phyloP scores from a whole-genome alignment of 2,113 vertebrate genomes.

The Megaceryle torquata region DNA sequence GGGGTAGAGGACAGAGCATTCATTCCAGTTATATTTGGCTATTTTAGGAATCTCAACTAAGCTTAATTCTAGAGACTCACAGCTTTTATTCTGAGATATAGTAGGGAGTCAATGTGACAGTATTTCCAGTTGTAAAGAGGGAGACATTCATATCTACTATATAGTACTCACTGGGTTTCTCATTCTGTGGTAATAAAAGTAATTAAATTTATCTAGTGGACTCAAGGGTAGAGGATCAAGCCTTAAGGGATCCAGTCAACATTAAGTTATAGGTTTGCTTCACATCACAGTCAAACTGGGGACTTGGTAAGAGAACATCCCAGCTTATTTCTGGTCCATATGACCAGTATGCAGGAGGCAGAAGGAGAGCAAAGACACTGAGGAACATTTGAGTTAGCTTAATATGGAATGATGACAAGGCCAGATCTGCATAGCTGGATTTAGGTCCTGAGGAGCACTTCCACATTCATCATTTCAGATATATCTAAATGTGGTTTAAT shows the following conservation, averaged over 20 bases:
- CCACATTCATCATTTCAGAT: background rate
- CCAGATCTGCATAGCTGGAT: background rate
- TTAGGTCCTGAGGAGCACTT: background rate
- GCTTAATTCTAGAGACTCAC: background rate
- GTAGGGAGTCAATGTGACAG: background rate
- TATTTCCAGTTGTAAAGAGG: background rate
- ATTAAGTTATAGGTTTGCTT: background rate
- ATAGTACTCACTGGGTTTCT: background rate
- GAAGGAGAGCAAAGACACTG: background rate
- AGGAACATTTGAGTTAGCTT: background rate
- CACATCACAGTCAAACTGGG: background rate
- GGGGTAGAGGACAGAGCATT: background rate
- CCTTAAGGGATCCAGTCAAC: background rate
- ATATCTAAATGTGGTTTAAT: background rate
- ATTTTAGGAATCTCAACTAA: background rate
- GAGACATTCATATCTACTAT: background rate
- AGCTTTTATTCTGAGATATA: background rate
- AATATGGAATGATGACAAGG: background rate
- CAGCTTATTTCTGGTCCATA: background rate
- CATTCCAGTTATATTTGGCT: background rate
- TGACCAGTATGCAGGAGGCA: background rate
- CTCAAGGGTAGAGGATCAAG: background rate
- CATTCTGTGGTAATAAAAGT: background rate
- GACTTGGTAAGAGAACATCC: background rate
- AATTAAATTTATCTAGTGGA: background rate